Evolutionary conservation across 2,113 vertebrate species (phyloP).

Genomic region (Syngnathus typhle): DNA sequence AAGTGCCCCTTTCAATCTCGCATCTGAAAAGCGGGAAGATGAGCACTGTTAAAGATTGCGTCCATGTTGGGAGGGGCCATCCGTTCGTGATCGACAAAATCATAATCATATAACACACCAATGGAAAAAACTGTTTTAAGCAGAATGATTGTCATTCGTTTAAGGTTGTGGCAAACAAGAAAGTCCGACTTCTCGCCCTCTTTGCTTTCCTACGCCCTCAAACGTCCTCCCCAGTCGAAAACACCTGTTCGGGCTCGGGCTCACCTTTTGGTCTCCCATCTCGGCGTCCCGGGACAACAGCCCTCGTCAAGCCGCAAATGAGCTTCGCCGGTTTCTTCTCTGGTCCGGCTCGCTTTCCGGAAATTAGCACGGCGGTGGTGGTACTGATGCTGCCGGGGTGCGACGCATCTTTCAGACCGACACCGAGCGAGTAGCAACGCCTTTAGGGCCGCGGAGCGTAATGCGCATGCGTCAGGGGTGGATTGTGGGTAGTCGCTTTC

Average conservation of each 20-base stretch:
- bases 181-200: constrained; percentile 30
- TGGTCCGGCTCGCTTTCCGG: constrained; percentile 13
- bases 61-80: constrained; percentile 6
- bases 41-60: neutral
- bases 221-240: constrained; percentile 33
- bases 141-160: neutral
- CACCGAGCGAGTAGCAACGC: constrained; percentile 52
- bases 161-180: constrained; percentile 9
- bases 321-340: constrained; percentile 10
- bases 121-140: neutral
- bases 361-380: constrained; percentile 42
- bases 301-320: constrained; percentile 22
- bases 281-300: constrained; percentile 27
- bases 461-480: constrained; percentile 54
- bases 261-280: constrained; percentile 77
- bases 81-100: neutral
- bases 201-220: constrained; percentile 62
- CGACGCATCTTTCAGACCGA: constrained; percentile 63
- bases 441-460: constrained; percentile 45
- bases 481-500: constrained; percentile 56
- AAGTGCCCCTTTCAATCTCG: neutral
- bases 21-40: neutral
- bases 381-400: constrained; percentile 69
- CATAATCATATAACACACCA: neutral
- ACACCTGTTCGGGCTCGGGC: constrained; percentile 56